A percentile compares a stretch with the other conserved stretches of the same genome.
Conservation (phyloP, 1,140 invertebrate genomes). For the Bombus superbus region DNA sequence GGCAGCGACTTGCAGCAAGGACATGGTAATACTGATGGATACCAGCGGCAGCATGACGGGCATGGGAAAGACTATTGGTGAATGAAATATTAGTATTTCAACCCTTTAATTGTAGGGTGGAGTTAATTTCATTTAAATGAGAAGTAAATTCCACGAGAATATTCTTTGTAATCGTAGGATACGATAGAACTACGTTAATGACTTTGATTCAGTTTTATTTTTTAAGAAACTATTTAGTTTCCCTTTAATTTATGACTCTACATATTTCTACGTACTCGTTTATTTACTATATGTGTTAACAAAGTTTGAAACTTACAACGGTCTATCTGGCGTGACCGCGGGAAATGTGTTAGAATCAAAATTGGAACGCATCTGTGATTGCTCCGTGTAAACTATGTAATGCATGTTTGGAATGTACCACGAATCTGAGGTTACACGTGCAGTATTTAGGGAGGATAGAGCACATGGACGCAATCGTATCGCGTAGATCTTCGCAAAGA, state of each 20-base stretch:
- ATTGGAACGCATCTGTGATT: conserved; percentile 16
- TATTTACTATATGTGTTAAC: not conserved
- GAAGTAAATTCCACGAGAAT: not conserved
- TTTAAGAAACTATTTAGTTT: not conserved
- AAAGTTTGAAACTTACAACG: not conserved
- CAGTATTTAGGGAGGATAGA: conserved; percentile 17
- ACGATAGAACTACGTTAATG: not conserved
- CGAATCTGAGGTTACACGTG: conserved; percentile 26
- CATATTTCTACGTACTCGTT: not conserved
- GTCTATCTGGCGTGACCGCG: not conserved
- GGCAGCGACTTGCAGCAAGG: conserved; percentile 98
- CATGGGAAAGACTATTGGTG: conserved; percentile 88
- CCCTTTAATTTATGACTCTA: not conserved
- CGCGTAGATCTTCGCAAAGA: not conserved
- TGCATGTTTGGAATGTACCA: conserved; percentile 15
- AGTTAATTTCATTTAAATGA: not conserved
- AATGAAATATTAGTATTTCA: conserved; percentile 54
- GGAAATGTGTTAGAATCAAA: not conserved
- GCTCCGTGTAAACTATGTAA: conserved; percentile 22
- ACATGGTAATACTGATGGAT: conserved; percentile 97
- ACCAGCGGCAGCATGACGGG: conserved; percentile 99
- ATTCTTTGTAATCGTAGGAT: not conserved
- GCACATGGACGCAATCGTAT: not conserved
- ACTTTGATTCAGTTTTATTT: not conserved
- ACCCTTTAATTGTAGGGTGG: not conserved